Evolutionary conservation across 2,797 vertebrate species (phyloP), one percentile per base, ranked within the genome.

Genomic region (Pampus argenteus): DNA sequence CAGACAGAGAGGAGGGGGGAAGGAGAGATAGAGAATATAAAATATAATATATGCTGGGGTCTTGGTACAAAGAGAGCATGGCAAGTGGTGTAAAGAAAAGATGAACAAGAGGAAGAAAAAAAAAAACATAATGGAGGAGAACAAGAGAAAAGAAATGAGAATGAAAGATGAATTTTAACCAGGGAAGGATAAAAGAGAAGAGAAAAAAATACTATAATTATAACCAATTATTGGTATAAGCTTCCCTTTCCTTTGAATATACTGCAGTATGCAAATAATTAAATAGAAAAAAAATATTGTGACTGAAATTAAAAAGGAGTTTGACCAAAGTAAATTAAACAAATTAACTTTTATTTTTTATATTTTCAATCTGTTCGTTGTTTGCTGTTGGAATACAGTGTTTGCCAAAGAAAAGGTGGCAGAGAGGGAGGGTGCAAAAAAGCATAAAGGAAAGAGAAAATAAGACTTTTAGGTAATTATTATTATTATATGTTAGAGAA

Each of bases 31-130:
- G 52, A 29, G 29, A 36, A 48, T 14, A 22, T 44, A 59, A 13
- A 58, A 79, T 26, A 57, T 38, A 68, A 71, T 40, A 34, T 15
- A 38, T 8, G 15, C 15, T 62, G 56, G 20, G 11, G 44, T 60
- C 14, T 56, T 14, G 8, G 29, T 74, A 42, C 14, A 61, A 25
- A 73, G 63, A 69, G 28, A 28, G 45, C 45, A 58, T 1, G 8
- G 22, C 45, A 64, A 40, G 52, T 15, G 54, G 50, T 52, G 26
- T 31, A 63, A 38, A 29, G 25, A 62, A n/a, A 50, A 20, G 51
- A 55, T n/a, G 49, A 57, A 55, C 38, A 11, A 72, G 22, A 63
- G 9, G 7, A 55, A 36, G 23, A 42, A 26, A 31, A 48, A 9
- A 9, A 20, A 34, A 23, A 6, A 59, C 2, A 29, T 1, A 13